Evolutionary conservation across 2,888 invertebrate genomes (phyloP).

Genomic region (Athalia cordata): DNA sequence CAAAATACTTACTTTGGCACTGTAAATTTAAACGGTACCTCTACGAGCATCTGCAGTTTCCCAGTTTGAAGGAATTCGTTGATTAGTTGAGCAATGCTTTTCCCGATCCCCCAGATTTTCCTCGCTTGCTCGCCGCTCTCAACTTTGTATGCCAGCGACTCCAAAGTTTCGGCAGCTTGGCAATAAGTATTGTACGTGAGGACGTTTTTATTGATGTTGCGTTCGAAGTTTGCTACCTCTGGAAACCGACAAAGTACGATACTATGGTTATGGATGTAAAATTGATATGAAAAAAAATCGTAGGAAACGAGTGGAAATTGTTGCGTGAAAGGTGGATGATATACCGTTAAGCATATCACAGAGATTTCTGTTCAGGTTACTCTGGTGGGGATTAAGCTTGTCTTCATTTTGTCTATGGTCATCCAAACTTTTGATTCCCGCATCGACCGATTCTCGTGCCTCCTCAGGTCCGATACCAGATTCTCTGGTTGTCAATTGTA

Average conservation of each 20-base stretch:
- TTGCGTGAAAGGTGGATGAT: conserved; percentile 38
- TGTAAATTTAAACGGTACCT: conserved; percentile 73
- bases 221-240: conserved; percentile 88
- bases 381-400: conserved; percentile 83
- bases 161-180: conserved; percentile 81
- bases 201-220: conserved; percentile 83
- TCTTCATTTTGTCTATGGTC: conserved; percentile 79
- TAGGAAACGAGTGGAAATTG: not conserved
- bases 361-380: conserved; percentile 79
- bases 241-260: conserved; percentile 54
- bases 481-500: conserved; percentile 80
- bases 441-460: conserved; percentile 81
- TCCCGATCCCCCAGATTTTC: conserved; percentile 84
- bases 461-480: conserved; percentile 88
- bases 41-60: conserved; percentile 83
- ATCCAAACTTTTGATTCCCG: conserved; percentile 82
- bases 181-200: conserved; percentile 87
- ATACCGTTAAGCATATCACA: conserved; percentile 78
- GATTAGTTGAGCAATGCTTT: conserved; percentile 86
- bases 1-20: not conserved
- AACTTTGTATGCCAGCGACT: conserved; percentile 78
- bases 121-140: conserved; percentile 83
- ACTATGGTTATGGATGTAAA: not conserved
- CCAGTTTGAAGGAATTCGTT: conserved; percentile 87
- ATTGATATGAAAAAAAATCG: not conserved